Base-by-base conservation (phyloP, 2,797 vertebrate species). In the Ptychobarbus kaznakovi region DNA sequence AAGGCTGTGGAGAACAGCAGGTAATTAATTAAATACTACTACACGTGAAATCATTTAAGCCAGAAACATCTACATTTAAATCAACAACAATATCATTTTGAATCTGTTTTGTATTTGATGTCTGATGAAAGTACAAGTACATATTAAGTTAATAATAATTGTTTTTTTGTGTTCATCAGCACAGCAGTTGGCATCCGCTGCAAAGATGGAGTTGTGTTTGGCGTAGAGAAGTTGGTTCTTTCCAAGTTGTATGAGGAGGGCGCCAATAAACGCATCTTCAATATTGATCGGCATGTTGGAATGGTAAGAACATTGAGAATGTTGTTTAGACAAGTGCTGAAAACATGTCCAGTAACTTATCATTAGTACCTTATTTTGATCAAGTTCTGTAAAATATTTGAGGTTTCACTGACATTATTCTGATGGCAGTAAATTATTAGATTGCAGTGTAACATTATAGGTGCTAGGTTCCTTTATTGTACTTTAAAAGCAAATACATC, bases 1-100 rank as follows among this genome's bases (percentile, higher is more conserved):
- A 99, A 99, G 92, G 98, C 98, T 6, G 98, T 99, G 58, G 98
- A 99, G 92, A 99, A 99, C 32, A 99, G 98, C 91, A 99, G 97
- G 98, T 99, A 77, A 40, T 13, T 18, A 40, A 12, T 72, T 6
- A 35, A 16, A 32, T 4, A 28, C 3, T 56, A 22, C 6, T 56
- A 40, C 11, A 61, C 1, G 0, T 58, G 5, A 5, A 10, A 61
- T 42, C 1, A 4, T 56, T 2, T 1, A 56, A 56, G 20, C 20
- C 56, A 22, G 7, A 32, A 13, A 66, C 25, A 15, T 13, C 6
- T n/a, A 25, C 12, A 80, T 32, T 32, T 44, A 11, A 44, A 44
- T 44, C 40, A 42, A 42, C 40, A 18, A 32, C 18, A 51, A 6
- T 38, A n/a, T n/a, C 12, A 35, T 63, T 18, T 35, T 10, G 8